Conservation (phyloP, 2,888 invertebrate species). For the Tridacna crocea region DNA sequence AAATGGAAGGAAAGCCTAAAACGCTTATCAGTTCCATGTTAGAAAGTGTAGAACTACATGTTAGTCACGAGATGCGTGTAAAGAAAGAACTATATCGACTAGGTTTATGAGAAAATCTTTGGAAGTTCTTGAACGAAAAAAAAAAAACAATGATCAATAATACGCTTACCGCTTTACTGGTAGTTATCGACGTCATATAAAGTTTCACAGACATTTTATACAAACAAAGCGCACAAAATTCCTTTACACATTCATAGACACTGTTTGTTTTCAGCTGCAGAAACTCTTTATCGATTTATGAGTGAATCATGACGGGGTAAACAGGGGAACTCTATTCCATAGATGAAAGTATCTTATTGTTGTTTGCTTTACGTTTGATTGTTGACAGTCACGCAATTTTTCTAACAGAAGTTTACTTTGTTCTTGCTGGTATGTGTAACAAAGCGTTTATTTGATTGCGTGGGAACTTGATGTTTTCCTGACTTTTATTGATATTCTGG, state of each 20-base stretch:
- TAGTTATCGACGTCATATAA: constrained; percentile 57
- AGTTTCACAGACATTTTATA: constrained; percentile 52
- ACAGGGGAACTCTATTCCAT: not conserved
- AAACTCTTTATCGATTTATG: constrained; percentile 21
- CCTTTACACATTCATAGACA: constrained; percentile 10
- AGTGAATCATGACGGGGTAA: constrained; percentile 1
- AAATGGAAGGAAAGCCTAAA: too few relatives aligned
- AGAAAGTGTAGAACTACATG: too few relatives aligned
- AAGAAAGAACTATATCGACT: too few relatives aligned
- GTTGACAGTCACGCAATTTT: not conserved
- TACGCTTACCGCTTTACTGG: constrained; percentile 53
- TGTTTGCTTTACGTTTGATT: not conserved
- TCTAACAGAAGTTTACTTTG: not conserved
- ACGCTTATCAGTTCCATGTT: too few relatives aligned
- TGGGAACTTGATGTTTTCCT: not conserved
- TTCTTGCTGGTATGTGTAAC: not conserved
- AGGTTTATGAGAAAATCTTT: too few relatives aligned
- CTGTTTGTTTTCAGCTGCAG: constrained; percentile 20
- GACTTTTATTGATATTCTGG: not conserved
- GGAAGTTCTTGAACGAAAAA: too few relatives aligned
- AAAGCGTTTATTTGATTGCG: not conserved
- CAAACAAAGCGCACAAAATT: constrained; percentile 1
- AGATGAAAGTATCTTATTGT: not conserved
- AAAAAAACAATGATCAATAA: too few relatives aligned
- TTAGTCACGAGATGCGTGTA: too few relatives aligned